phyloP scores from a whole-genome alignment of 2,888 invertebrate species.

The Temnothorax ravouxi region DNA sequence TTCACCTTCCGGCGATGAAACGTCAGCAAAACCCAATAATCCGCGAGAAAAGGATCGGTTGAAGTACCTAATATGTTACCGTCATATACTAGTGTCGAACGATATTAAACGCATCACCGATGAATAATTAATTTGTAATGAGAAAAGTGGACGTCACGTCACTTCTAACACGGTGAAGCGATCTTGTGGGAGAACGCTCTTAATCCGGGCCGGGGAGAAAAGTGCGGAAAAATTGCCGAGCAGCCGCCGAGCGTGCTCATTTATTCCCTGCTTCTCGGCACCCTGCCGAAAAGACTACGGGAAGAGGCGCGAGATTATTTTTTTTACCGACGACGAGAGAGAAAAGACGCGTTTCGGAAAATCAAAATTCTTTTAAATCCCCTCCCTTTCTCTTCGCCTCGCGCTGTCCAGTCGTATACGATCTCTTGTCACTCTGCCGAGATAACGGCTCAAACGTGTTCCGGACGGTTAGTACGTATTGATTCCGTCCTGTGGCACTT shows the following conservation, averaged over 20 bases:
- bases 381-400: not conserved
- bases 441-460: constrained; percentile 73
- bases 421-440: constrained; percentile 67
- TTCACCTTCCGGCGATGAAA: not conserved
- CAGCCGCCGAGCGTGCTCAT: constrained; percentile 15
- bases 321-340: constrained; percentile 3
- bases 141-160: constrained; percentile 25
- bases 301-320: constrained; percentile 24
- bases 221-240: constrained; percentile 8
- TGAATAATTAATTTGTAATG: constrained; percentile 25
- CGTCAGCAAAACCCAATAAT: not conserved
- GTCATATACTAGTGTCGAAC: not conserved
- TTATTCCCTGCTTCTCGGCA: not conserved
- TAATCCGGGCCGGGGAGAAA: constrained; percentile 3
- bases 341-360: not conserved
- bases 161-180: not conserved
- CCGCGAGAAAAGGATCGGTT: not conserved
- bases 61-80: not conserved
- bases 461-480: constrained; percentile 78
- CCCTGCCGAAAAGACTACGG: not conserved
- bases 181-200: constrained; percentile 1
- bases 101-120: not conserved
- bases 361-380: constrained; percentile 22
- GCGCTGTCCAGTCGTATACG: constrained; percentile 26
- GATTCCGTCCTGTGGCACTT: constrained; percentile 75